Percentiles rank a stretch among this genome's conserved stretches.
Conservation (phyloP, 2,113 vertebrate genomes). For the Bufo bufo region DNA sequence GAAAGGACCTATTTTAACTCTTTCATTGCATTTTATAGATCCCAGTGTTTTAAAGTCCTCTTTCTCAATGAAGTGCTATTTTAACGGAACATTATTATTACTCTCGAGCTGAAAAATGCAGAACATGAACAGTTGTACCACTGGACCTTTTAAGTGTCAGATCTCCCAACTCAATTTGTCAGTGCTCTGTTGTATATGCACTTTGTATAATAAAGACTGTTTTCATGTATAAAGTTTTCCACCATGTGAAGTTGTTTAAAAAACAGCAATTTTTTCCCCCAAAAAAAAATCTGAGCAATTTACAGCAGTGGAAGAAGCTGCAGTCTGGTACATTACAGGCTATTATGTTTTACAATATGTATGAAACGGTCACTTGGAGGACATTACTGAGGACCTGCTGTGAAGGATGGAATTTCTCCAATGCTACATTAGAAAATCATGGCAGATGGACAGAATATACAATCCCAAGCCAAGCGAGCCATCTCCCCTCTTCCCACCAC, state of each 20-base stretch:
- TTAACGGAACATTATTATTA: not conserved
- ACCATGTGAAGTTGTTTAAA: not conserved
- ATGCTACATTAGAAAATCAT: slow-evolving; percentile 17
- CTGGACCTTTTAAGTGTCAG: not conserved
- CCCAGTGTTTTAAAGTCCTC: too few species aligned
- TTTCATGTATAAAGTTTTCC: not conserved
- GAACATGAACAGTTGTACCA: not conserved
- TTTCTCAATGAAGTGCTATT: not conserved
- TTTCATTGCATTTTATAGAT: too few species aligned
- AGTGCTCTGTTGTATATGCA: not conserved
- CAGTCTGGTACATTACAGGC: not conserved
- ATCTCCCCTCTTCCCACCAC: not conserved
- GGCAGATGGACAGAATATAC: slow-evolving; percentile 23
- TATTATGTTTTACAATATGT: not conserved
- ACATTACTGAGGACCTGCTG: slow-evolving; percentile 1
- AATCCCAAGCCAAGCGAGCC: slow-evolving; percentile 8
- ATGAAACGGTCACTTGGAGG: slow-evolving; percentile 37
- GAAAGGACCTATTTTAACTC: too few species aligned
- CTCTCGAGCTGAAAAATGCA: not conserved
- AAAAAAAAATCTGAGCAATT: not conserved
- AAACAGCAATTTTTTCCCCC: not conserved
- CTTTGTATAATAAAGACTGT: not conserved
- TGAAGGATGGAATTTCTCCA: not conserved
- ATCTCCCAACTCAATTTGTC: not conserved
- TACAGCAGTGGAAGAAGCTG: not conserved